Conservation (phyloP, 2,113 vertebrate genomes). For the Bolborhynchus lineola region DNA sequence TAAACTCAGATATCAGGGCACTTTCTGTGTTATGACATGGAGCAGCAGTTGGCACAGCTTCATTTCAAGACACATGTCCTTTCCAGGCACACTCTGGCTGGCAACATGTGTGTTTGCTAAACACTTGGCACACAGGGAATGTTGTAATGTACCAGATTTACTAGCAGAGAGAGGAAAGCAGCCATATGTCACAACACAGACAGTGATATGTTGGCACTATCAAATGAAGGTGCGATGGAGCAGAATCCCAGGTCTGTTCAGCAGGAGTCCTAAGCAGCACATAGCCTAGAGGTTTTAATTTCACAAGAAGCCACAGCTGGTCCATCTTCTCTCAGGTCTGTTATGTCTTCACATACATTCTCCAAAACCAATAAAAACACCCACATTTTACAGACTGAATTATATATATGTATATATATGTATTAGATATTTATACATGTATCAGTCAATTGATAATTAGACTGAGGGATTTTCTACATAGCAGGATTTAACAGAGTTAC, state of each 20-base stretch:
- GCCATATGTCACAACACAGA: conserved; percentile 25
- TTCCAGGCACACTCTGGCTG: conserved; percentile 49
- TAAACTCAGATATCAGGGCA: neutral
- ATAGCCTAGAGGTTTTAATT: neutral
- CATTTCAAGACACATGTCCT: conserved; percentile 45
- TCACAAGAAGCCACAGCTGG: neutral
- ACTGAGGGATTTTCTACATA: neutral
- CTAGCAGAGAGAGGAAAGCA: neutral
- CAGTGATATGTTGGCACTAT: neutral
- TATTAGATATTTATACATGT: neutral
- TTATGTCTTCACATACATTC: neutral
- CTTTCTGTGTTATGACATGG: neutral
- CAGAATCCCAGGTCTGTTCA: neutral
- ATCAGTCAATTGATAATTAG: neutral
- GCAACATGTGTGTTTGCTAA: conserved; percentile 57
- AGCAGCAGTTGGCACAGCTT: conserved; percentile 51
- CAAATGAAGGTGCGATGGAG: neutral
- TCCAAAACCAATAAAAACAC: neutral
- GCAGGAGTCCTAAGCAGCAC: neutral
- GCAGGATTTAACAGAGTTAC: neutral
- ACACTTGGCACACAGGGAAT: conserved; percentile 35
- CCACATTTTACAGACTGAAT: neutral
- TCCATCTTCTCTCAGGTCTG: neutral
- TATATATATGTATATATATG: neutral
- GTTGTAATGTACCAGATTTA: conserved; percentile 34